Evolutionary conservation across 2,797 vertebrate species (phyloP).

Genomic region (Myotis myotis): DNA sequence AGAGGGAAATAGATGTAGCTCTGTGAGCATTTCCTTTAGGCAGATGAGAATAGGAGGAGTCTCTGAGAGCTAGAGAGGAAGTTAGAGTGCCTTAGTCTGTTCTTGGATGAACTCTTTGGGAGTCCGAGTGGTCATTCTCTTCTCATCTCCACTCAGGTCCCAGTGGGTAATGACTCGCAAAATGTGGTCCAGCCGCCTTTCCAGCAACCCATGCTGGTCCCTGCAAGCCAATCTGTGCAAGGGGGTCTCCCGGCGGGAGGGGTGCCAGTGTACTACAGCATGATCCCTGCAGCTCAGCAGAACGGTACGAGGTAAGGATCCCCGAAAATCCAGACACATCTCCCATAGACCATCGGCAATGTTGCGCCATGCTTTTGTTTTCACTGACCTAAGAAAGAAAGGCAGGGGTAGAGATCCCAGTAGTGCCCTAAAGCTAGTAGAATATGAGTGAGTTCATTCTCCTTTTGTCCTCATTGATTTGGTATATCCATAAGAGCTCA

Average conservation of each 20-base stretch:
- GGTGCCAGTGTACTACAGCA: slow-evolving; percentile 96
- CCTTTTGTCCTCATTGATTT: neutral
- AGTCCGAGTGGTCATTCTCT: neutral
- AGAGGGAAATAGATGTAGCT: neutral
- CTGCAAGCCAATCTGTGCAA: slow-evolving; percentile 96
- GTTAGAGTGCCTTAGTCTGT: neutral
- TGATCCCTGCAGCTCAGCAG: slow-evolving; percentile 95
- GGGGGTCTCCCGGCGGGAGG: slow-evolving; percentile 89
- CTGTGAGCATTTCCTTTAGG: slow-evolving; percentile 13
- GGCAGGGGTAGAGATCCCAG: neutral
- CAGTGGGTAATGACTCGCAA: slow-evolving; percentile 94
- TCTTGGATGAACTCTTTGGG: neutral
- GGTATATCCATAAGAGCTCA: neutral
- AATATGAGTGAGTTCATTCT: neutral
- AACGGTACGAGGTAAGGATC: slow-evolving; percentile 93
- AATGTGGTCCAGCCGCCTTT: slow-evolving; percentile 95
- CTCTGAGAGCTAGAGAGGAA: neutral
- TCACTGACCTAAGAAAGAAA: neutral
- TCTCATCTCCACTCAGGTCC: slow-evolving; percentile 86
- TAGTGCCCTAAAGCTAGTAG: neutral
- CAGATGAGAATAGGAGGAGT: neutral
- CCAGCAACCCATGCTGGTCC: slow-evolving; percentile 96
- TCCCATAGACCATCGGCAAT: neutral
- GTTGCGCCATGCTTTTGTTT: neutral
- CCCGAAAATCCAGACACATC: neutral